A percentile compares a stretch with the other conserved stretches of the same genome.
These are phyloP conservation scores for Muntiacus muntjak DNA, from an alignment of 2,113 vertebrate genomes.

Conservation along the genomic window DNA sequence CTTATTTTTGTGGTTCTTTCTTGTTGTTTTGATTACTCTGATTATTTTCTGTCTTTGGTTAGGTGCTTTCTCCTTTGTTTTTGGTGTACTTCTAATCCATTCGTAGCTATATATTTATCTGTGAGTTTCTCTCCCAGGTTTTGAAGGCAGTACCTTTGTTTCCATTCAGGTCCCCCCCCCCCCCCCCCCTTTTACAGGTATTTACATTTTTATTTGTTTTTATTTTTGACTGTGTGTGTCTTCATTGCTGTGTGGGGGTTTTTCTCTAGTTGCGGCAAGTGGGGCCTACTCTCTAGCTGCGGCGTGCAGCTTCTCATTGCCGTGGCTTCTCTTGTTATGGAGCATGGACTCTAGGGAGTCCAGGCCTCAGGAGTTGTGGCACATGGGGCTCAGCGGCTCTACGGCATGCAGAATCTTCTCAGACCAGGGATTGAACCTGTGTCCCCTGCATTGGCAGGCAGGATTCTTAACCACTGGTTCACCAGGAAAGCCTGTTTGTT, in stretches of 20 bases:
- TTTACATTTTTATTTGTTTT: background rate
- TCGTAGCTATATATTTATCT: background rate
- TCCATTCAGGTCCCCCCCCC: background rate
- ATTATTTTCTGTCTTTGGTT: background rate
- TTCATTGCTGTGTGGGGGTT: background rate
- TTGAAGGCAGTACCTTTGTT: background rate
- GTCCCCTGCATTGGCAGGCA: background rate
- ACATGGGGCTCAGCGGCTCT: background rate
- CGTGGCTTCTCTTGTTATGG: background rate
- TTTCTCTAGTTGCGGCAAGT: background rate
- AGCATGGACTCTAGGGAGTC: background rate
- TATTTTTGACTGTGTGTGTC: background rate
- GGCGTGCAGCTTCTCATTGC: background rate
- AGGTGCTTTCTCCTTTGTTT: background rate
- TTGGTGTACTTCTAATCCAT: background rate
- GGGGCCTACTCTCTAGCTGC: background rate
- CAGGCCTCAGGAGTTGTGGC: background rate
- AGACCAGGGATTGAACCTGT: background rate
- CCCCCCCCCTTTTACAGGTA: background rate
- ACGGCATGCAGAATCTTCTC: background rate
- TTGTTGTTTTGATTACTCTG: background rate
- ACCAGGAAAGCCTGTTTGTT: background rate
- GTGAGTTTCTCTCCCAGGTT: background rate
- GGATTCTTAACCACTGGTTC: background rate
- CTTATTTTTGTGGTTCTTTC: background rate